Percentiles rank a stretch among this genome's conserved stretches.
These are phyloP conservation scores for Elanus axillaris DNA, from an alignment of 2,113 vertebrate species.

Conservation along the genomic window DNA sequence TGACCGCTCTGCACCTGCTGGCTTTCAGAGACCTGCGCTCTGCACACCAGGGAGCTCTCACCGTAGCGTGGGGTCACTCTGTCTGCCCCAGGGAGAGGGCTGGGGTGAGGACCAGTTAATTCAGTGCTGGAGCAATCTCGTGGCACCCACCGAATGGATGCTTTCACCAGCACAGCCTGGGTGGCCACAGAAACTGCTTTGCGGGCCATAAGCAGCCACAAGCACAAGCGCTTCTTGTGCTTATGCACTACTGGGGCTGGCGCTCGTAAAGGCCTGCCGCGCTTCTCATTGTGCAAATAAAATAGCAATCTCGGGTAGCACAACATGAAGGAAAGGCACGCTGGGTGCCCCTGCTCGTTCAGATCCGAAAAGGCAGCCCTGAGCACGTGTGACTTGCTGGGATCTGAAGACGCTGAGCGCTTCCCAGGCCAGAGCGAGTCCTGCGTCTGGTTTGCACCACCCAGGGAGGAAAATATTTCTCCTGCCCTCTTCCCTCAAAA, in stretches of 20 bases:
- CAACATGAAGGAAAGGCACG: not conserved
- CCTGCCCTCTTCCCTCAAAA: not conserved
- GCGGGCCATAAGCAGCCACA: not conserved
- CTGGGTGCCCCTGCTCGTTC: not conserved
- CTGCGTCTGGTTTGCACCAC: not conserved
- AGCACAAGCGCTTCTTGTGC: not conserved
- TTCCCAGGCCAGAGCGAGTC: not conserved
- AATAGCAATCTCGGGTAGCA: not conserved
- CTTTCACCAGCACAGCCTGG: not conserved
- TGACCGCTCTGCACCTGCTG: too few relatives aligned
- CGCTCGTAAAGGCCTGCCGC: not conserved
- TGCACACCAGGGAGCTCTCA: not conserved
- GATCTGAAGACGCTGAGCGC: not conserved
- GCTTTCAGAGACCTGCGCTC: not conserved
- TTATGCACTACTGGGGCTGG: not conserved
- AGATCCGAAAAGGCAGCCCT: not conserved
- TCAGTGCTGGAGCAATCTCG: fast-evolving
- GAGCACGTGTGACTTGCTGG: not conserved
- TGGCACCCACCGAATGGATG: not conserved
- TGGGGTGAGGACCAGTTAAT: not conserved
- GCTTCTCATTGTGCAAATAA: fast-evolving
- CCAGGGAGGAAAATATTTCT: not conserved
- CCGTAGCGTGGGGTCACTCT: fast-evolving
- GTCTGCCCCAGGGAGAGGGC: not conserved
- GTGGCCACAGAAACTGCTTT: not conserved